phyloP scores from a whole-genome alignment of 1,140 invertebrate species.

The Monochamus saltuarius region DNA sequence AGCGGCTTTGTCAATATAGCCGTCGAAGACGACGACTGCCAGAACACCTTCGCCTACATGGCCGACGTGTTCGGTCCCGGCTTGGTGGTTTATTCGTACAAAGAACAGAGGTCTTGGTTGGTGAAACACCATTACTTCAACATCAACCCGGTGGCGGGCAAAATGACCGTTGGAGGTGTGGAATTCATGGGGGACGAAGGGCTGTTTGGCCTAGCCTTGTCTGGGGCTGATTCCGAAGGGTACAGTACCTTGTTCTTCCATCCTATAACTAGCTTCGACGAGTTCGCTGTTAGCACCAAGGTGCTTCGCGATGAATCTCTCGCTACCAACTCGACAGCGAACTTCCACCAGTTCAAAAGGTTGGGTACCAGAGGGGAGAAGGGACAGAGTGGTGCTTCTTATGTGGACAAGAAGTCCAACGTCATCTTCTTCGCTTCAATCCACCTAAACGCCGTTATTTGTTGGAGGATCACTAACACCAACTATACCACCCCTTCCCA shows the following conservation, averaged over 20 bases:
- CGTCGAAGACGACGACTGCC: conserved; percentile 68
- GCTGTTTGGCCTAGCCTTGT: conserved; percentile 67
- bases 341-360: conserved; percentile 66
- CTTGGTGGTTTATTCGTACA: conserved; percentile 71
- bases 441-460: conserved; percentile 74
- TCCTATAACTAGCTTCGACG: conserved; percentile 70
- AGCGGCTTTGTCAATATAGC: conserved; percentile 76
- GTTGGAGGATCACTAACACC: conserved; percentile 71
- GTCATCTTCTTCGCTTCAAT: conserved; percentile 75
- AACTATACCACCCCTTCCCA: conserved; percentile 66
- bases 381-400: conserved; percentile 72
- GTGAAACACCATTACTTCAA: conserved; percentile 71
- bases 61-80: conserved; percentile 66
- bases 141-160: conserved; percentile 66
- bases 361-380: conserved; percentile 70
- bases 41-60: conserved; percentile 66
- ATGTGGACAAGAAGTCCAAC: conserved; percentile 68
- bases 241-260: conserved; percentile 76
- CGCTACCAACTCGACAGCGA: conserved; percentile 54
- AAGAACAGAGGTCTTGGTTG: conserved; percentile 65
- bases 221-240: conserved; percentile 62
- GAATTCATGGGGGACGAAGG: conserved; percentile 76
- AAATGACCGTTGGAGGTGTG: conserved; percentile 67
- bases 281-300: conserved; percentile 70
- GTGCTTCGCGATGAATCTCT: conserved; percentile 59